Conservation (phyloP, 1,140 invertebrate genomes). For the Hormaphis cornu region DNA sequence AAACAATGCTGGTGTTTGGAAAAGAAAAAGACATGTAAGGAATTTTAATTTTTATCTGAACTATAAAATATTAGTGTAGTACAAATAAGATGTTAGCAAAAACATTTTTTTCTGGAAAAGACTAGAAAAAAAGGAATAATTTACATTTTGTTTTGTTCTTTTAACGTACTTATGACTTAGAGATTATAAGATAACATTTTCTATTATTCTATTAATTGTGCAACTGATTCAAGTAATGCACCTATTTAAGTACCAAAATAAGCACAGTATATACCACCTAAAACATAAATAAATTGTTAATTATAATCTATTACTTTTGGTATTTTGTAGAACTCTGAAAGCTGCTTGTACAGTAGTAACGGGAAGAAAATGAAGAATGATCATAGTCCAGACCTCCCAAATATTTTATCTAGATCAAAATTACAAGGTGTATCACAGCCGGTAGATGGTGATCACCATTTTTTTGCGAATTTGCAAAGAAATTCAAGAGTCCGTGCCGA, state of each 20-base stretch:
- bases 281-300: too few relatives aligned
- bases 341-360: neutral
- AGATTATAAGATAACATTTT: neutral
- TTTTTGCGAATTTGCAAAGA: slow-evolving; percentile 10
- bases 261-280: too few relatives aligned
- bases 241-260: too few relatives aligned
- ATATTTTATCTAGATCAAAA: slow-evolving; percentile 26
- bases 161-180: too few relatives aligned
- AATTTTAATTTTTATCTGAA: neutral
- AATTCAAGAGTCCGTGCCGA: slow-evolving; percentile 1
- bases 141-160: too few relatives aligned
- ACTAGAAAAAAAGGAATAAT: too few relatives aligned
- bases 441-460: neutral
- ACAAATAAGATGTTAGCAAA: too few relatives aligned
- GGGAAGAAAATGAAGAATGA: slow-evolving; percentile 8
- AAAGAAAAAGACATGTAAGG: slow-evolving; percentile 26
- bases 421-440: neutral
- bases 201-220: neutral
- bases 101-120: too few relatives aligned
- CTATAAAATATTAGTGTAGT: neutral
- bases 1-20: slow-evolving; percentile 1
- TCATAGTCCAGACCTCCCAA: slow-evolving; percentile 16
- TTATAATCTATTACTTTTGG: neutral
- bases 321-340: slow-evolving; percentile 14
- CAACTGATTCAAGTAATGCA: too few relatives aligned